Percentiles rank a stretch among this genome's conserved stretches.
Evolutionary conservation across 2,797 vertebrate genomes (phyloP).

Genomic region (Darevskia mixta): DNA sequence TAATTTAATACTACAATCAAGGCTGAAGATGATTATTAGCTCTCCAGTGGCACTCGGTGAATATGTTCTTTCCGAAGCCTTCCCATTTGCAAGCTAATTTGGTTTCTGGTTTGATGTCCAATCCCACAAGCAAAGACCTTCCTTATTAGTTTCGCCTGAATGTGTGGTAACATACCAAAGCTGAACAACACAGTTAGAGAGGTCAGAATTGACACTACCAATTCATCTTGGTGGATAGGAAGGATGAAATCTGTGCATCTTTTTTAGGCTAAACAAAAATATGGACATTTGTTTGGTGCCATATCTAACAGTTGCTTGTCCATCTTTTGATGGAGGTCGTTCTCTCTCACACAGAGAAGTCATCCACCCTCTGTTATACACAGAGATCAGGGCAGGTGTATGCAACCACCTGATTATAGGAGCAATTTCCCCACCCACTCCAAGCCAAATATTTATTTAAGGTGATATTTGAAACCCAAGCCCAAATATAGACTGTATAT

Average conservation of each 20-base stretch:
- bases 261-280: too few relatives aligned
- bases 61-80: constrained; percentile 9
- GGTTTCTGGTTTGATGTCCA: neutral
- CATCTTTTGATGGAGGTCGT: too few relatives aligned
- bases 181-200: neutral
- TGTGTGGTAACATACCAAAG: neutral
- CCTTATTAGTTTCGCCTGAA: neutral
- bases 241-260: too few relatives aligned
- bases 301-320: too few relatives aligned
- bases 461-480: neutral
- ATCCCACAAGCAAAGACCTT: neutral
- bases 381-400: neutral
- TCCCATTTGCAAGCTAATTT: neutral
- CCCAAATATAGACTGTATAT: too few relatives aligned
- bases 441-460: neutral
- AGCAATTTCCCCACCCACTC: neutral
- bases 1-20: neutral
- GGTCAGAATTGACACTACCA: neutral
- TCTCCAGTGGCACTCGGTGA: neutral
- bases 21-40: neutral
- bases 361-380: neutral
- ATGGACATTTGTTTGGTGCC: too few relatives aligned
- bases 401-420: neutral
- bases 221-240: neutral
- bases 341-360: too few relatives aligned